Conservation (phyloP, 64 coral and sea anemone genomes). For the Montipora capricornis region DNA sequence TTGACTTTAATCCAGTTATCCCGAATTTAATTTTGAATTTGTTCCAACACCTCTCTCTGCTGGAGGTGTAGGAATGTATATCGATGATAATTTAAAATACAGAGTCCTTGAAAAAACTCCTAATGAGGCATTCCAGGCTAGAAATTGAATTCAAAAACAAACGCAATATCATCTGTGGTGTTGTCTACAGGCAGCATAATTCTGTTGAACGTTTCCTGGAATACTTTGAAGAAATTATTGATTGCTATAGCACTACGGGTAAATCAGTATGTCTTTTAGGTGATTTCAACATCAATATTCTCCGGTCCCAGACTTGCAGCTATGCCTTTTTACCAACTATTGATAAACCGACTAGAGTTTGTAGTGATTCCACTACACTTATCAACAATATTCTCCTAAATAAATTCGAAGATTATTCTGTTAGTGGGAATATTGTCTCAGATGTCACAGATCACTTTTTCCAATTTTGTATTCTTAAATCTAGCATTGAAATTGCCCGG, state of each 20-base stretch:
- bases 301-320: conserved; percentile 40
- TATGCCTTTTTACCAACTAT: conserved; percentile 24
- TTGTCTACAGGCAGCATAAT: conserved; percentile 28
- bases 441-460: not conserved
- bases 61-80: too few species aligned
- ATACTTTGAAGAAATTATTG: conserved; percentile 27
- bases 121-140: conserved; percentile 37
- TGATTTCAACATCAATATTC: conserved; percentile 38
- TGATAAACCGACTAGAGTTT: conserved; percentile 29
- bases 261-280: conserved; percentile 11
- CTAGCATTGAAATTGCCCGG: not conserved
- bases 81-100: conserved; percentile 3
- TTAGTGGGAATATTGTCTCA: not conserved
- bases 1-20: conserved; percentile 45
- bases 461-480: not conserved
- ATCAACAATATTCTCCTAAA: conserved; percentile 30
- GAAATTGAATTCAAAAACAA: not conserved
- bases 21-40: conserved; percentile 34
- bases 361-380: not conserved
- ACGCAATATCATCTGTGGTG: conserved; percentile 43
- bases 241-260: not conserved
- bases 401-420: conserved; percentile 8
- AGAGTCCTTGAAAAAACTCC: conserved; percentile 29
- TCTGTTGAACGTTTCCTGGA: too few species aligned
- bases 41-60: too few species aligned